A percentile compares a stretch with the other conserved stretches of the same genome.
Evolutionary conservation across 2,797 vertebrate genomes (phyloP).

Genomic region (Amblyraja radiata): DNA sequence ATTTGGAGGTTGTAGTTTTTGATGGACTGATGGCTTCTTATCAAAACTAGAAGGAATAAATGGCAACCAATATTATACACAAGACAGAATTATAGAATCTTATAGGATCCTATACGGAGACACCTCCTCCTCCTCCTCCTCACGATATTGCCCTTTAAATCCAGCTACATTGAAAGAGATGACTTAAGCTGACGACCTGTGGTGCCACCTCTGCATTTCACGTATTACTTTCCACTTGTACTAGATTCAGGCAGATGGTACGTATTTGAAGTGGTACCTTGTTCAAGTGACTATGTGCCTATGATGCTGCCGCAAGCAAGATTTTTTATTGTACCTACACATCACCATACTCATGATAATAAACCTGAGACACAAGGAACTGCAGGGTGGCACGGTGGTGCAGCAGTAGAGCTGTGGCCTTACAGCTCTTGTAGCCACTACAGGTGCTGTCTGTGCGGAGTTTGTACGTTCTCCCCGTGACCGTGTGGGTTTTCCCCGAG

Average conservation of each 20-base stretch:
- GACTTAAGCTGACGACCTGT: not conserved
- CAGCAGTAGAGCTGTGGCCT: no score
- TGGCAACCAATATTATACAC: not conserved
- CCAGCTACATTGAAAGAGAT: not conserved
- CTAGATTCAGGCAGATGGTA: slow-evolving; percentile 8
- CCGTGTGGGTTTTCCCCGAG: no score
- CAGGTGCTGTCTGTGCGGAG: no score
- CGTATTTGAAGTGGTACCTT: slow-evolving; percentile 9
- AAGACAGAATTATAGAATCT: not conserved
- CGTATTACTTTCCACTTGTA: not conserved
- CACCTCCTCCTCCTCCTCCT: not conserved
- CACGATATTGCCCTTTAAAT: not conserved
- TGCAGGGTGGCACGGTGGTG: no score
- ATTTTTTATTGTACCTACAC: no score
- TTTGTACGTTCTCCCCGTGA: no score
- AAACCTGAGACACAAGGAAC: no score
- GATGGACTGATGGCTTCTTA: no score
- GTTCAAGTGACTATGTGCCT: not conserved
- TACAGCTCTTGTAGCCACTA: no score
- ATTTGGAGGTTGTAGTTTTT: no score
- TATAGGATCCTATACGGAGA: not conserved
- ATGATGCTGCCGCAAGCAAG: no score
- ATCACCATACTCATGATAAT: no score
- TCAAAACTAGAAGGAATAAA: not conserved
- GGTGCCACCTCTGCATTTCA: not conserved